These are phyloP conservation scores for Calephelis virginiensis DNA, from an alignment of 1,140 invertebrate species.

Conservation along the genomic window DNA sequence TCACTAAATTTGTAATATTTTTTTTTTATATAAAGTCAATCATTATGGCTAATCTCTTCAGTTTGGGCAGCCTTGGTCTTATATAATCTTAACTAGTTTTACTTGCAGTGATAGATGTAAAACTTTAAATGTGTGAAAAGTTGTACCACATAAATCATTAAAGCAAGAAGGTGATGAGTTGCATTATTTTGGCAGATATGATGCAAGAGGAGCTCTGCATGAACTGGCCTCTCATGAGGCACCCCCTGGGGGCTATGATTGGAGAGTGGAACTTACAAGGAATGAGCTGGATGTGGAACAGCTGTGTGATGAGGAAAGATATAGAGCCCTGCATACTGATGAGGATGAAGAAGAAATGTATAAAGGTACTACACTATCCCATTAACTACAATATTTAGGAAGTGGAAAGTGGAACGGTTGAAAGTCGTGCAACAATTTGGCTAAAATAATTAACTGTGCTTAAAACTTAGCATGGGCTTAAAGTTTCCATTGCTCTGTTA, in stretches of 20 bases:
- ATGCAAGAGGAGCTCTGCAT: constrained; percentile 92
- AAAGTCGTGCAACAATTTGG: no score
- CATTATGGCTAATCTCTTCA: no score
- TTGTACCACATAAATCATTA: constrained; percentile 17
- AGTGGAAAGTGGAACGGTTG: no score
- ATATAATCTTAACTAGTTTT: no score
- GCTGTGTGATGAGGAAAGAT: constrained; percentile 94
- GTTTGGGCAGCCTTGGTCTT: no score
- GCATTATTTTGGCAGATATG: constrained; percentile 88
- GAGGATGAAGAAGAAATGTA: constrained; percentile 91
- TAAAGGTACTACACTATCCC: constrained; percentile 81
- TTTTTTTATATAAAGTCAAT: no score
- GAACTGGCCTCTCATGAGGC: constrained; percentile 87
- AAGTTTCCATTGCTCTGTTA: no score
- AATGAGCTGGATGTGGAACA: constrained; percentile 91
- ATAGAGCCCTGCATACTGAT: constrained; percentile 91
- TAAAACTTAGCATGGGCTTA: no score
- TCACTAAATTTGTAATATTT: no score
- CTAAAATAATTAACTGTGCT: no score
- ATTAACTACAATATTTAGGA: neutral
- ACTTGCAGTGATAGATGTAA: neutral
- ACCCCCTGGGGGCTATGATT: constrained; percentile 85
- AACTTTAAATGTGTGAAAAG: constrained; percentile 3
- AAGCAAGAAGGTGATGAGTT: constrained; percentile 15
- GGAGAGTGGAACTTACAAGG: constrained; percentile 83